These are phyloP conservation scores for Orchestes rusci DNA, from an alignment of 2,888 invertebrate species.

Conservation along the genomic window DNA sequence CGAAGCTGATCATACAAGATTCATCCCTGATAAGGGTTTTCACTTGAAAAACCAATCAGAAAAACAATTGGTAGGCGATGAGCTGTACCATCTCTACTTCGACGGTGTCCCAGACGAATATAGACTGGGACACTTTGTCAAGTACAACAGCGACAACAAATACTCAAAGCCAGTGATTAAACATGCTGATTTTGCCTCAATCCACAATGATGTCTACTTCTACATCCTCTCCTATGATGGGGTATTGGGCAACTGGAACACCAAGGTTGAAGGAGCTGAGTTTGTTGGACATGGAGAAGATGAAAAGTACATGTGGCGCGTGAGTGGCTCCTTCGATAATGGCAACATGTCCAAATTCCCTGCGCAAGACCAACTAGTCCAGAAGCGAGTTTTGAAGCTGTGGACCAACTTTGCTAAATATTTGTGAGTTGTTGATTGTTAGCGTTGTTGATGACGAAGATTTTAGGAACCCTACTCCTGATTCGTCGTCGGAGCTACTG, in stretches of 20 bases:
- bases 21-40: slow-evolving; percentile 23
- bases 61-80: slow-evolving; percentile 18
- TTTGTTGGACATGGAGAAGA: slow-evolving; percentile 33
- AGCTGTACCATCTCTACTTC: slow-evolving; percentile 26
- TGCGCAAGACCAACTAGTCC: slow-evolving; percentile 23
- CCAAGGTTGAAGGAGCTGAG: slow-evolving; percentile 34
- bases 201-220: slow-evolving; percentile 26
- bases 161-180: slow-evolving; percentile 26
- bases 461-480: slow-evolving; percentile 38
- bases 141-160: slow-evolving; percentile 25
- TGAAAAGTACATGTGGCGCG: slow-evolving; percentile 30
- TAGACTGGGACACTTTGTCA: slow-evolving; percentile 23
- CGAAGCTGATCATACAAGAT: slow-evolving; percentile 10
- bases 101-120: slow-evolving; percentile 18
- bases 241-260: slow-evolving; percentile 22
- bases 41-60: slow-evolving; percentile 16
- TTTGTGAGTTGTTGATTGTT: slow-evolving; percentile 44
- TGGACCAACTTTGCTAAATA: slow-evolving; percentile 58
- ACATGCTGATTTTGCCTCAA: slow-evolving; percentile 27
- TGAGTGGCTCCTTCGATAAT: slow-evolving; percentile 23
- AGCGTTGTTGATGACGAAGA: too few species aligned
- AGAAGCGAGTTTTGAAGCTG: slow-evolving; percentile 25
- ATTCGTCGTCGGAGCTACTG: slow-evolving; percentile 19
- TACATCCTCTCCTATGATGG: slow-evolving; percentile 30
- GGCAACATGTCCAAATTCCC: slow-evolving; percentile 16